Evolutionary conservation across 2,797 vertebrate genomes (phyloP).

Genomic region (Parambassis ranga): DNA sequence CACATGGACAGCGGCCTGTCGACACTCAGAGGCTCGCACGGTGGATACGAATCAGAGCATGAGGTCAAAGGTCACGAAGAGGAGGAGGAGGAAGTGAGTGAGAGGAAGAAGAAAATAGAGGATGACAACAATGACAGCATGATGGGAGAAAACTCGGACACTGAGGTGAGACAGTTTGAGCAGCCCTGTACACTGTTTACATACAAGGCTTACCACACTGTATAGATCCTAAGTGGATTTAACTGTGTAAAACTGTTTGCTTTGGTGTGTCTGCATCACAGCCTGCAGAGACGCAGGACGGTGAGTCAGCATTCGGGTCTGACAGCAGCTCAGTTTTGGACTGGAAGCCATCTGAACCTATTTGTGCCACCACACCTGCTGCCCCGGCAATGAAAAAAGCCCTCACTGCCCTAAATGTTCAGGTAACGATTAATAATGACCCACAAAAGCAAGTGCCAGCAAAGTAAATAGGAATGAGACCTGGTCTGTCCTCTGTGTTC

Average conservation of each 20-base stretch:
- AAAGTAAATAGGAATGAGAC: no score
- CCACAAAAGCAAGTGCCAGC: no score
- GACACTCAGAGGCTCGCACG: constrained; percentile 87
- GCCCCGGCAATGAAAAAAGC: constrained; percentile 77
- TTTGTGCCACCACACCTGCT: constrained; percentile 55
- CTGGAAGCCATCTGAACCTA: constrained; percentile 78
- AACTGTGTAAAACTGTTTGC: not conserved
- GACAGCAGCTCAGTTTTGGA: constrained; percentile 79
- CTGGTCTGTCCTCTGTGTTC: not conserved
- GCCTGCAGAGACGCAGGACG: constrained; percentile 84
- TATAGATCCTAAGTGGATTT: not conserved
- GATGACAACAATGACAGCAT: constrained; percentile 68
- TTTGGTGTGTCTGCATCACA: constrained; percentile 50
- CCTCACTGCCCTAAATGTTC: constrained; percentile 84
- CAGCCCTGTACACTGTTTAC: no score
- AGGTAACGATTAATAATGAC: no score
- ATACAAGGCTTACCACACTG: not conserved
- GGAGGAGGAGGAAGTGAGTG: constrained; percentile 70
- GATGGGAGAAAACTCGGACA: constrained; percentile 83
- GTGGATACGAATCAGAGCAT: constrained; percentile 89
- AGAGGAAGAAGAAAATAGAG: constrained; percentile 58
- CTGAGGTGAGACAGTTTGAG: constrained; percentile 87
- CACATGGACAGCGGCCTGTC: constrained; percentile 93
- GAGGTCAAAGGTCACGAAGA: constrained; percentile 79
- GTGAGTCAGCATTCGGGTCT: constrained; percentile 80